Evolutionary conservation across 2,797 vertebrate genomes (phyloP).

Genomic region (Streptopelia turtur): DNA sequence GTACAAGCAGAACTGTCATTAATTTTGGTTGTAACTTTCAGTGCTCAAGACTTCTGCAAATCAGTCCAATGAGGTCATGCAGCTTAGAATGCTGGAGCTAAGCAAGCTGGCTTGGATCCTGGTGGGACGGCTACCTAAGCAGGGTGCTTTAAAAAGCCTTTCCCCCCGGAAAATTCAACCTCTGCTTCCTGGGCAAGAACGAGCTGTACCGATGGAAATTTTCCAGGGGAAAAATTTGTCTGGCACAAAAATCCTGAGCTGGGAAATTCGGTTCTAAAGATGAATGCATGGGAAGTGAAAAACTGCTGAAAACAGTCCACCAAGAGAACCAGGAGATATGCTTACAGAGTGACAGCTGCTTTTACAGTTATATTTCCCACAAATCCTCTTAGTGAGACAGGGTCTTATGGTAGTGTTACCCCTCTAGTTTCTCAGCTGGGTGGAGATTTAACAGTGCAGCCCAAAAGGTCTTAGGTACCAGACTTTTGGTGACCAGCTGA

Average conservation of each 20-base stretch:
- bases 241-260: neutral
- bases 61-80: neutral
- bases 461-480: neutral
- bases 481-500: neutral
- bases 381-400: neutral
- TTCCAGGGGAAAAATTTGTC: neutral
- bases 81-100: neutral
- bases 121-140: neutral
- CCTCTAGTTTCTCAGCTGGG: neutral
- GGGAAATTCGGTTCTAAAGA: neutral
- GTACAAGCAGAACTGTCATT: neutral
- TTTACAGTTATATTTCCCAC: neutral
- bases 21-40: neutral
- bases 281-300: neutral
- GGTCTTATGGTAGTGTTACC: neutral
- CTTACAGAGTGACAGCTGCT: neutral
- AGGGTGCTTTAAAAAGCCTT: neutral
- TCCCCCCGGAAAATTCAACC: neutral
- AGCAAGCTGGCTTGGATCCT: neutral
- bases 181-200: neutral
- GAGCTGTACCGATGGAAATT: neutral
- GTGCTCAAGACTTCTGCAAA: neutral
- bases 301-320: neutral
- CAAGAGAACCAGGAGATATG: neutral
- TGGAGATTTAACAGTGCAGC: neutral